Conservation (phyloP, 2,888 invertebrate species). For the Dysmachus trigonus region DNA sequence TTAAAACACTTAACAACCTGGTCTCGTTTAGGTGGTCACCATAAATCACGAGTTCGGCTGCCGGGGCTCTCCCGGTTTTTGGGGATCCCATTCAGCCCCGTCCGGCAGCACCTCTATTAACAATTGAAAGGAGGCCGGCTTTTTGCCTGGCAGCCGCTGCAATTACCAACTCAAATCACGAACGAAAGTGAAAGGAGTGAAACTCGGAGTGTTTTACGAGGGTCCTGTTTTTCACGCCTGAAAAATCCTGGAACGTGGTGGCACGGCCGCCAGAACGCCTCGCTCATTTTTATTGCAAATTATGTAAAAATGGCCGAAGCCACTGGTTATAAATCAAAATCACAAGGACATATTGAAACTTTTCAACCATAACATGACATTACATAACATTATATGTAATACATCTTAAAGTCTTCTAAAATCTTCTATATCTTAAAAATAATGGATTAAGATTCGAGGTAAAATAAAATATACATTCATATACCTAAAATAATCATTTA, state of each 20-base stretch:
- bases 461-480: too few species aligned
- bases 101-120: neutral
- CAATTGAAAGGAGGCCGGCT: conserved; percentile 24
- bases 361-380: neutral
- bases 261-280: neutral
- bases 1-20: conserved; percentile 45
- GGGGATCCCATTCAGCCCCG: neutral
- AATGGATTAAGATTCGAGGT: neutral
- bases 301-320: neutral
- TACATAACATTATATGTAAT: neutral
- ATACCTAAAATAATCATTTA: too few species aligned
- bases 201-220: neutral
- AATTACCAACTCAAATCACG: conserved; percentile 25
- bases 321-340: neutral
- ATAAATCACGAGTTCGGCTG: conserved; percentile 43
- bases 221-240: neutral
- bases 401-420: neutral
- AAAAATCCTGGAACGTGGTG: neutral
- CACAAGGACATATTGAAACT: neutral
- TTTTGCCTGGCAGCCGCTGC: neutral
- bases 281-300: neutral
- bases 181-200: conserved; percentile 2
- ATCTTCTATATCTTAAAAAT: neutral
- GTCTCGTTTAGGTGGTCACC: conserved; percentile 39
- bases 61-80: neutral